A percentile compares a stretch with the other conserved stretches of the same genome.
phyloP scores from a whole-genome alignment of 1,140 invertebrate species.

The Nixonia krombeini region DNA sequence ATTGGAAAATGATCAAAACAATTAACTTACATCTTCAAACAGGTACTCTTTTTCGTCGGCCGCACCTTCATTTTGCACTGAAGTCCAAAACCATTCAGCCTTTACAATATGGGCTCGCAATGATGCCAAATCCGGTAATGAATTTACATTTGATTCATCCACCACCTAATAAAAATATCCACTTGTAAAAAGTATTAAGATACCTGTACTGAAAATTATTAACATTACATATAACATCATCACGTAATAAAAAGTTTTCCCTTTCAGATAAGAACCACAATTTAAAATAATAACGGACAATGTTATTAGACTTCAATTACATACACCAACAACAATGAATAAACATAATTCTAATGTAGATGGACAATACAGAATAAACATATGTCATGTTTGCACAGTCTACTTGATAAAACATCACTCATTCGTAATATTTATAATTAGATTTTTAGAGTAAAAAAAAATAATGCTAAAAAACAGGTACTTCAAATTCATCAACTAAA shows the following conservation, averaged over 20 bases:
- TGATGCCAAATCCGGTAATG: slow-evolving; percentile 76
- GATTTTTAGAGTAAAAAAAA: no score
- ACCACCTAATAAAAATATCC: slow-evolving; percentile 76
- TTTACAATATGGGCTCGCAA: slow-evolving; percentile 82
- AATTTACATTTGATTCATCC: slow-evolving; percentile 81
- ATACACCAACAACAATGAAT: no score
- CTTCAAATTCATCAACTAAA: no score
- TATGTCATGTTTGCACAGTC: no score
- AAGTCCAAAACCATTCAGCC: slow-evolving; percentile 98
- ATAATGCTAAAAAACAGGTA: no score
- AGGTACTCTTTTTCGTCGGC: slow-evolving; percentile 91
- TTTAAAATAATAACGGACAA: background rate
- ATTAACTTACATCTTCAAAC: slow-evolving; percentile 80
- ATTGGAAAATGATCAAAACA: background rate
- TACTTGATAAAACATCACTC: no score
- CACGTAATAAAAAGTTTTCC: background rate
- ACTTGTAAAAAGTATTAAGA: background rate
- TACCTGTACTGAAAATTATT: background rate
- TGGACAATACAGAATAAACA: no score
- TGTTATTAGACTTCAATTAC: no score
- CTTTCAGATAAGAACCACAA: no score
- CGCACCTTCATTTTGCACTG: slow-evolving; percentile 94
- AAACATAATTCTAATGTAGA: no score
- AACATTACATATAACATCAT: background rate
- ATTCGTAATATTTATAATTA: no score